phyloP scores from a whole-genome alignment of 2,888 invertebrate species.

The Macrophya alboannulata region DNA sequence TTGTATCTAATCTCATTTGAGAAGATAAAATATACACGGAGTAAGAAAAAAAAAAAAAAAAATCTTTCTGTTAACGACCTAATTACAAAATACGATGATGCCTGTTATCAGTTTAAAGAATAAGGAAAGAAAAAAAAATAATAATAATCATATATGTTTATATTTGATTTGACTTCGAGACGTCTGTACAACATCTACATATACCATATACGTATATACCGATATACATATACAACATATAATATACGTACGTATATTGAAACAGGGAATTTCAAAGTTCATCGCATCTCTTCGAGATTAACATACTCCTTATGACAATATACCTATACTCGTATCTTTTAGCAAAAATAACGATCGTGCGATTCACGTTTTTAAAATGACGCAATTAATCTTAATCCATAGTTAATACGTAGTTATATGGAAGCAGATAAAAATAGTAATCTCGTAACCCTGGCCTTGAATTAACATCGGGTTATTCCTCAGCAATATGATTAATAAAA shows the following conservation, averaged over 20 bases:
- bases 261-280: neutral
- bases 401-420: neutral
- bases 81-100: constrained; percentile 26
- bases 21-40: neutral
- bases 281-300: neutral
- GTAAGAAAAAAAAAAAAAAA: neutral
- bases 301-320: neutral
- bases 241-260: neutral
- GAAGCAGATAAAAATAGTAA: neutral
- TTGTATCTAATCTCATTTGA: constrained; percentile 9
- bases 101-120: neutral
- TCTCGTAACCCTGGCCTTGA: neutral
- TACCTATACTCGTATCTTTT: neutral
- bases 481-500: too few relatives aligned
- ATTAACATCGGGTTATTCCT: neutral
- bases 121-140: neutral
- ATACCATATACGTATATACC: neutral
- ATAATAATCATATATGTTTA: neutral
- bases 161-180: neutral
- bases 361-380: neutral
- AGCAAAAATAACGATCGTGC: neutral
- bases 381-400: neutral
- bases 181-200: neutral
- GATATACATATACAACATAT: too few relatives aligned
- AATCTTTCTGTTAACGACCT: constrained; percentile 2